Percentiles rank a stretch among this genome's conserved stretches.
Evolutionary conservation across 1,140 invertebrate genomes (phyloP).

Genomic region (Trialeurodes vaporariorum): DNA sequence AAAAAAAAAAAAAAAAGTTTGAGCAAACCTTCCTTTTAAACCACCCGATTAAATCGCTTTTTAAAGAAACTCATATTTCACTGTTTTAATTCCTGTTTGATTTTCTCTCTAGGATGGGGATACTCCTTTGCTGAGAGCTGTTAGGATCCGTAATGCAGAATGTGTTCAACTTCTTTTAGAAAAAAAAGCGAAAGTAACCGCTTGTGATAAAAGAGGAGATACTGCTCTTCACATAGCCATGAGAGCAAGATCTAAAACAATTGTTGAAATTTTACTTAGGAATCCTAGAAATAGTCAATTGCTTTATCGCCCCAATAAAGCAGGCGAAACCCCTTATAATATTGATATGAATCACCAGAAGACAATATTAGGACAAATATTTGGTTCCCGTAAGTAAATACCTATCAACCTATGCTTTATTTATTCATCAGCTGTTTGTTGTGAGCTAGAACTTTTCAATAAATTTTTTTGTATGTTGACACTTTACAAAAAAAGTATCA

Average conservation of each 20-base stretch:
- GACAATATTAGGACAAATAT: conserved; percentile 88
- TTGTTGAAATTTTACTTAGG: conserved; percentile 85
- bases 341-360: conserved; percentile 92
- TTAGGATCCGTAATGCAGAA: conserved; percentile 79
- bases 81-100: too few species aligned
- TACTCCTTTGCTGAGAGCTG: conserved; percentile 81
- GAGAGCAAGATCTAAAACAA: conserved; percentile 81
- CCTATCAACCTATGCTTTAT: background rate
- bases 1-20: too few species aligned
- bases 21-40: too few species aligned
- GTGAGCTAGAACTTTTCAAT: conserved; percentile 3
- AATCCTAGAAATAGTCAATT: conserved; percentile 95
- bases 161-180: conserved; percentile 86
- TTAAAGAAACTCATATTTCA: too few species aligned
- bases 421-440: background rate
- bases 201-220: conserved; percentile 90
- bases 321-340: conserved; percentile 94
- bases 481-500: conserved; percentile 3
- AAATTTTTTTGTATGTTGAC: conserved; percentile 3
- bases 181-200: conserved; percentile 84
- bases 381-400: conserved; percentile 68
- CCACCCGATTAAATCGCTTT: too few species aligned
- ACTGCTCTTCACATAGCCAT: conserved; percentile 95
- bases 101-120: conserved; percentile 65
- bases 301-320: conserved; percentile 86